Percentiles rank a stretch among this genome's conserved stretches.
phyloP scores from a whole-genome alignment of 2,113 vertebrate species.

The Argyrosomus japonicus region DNA sequence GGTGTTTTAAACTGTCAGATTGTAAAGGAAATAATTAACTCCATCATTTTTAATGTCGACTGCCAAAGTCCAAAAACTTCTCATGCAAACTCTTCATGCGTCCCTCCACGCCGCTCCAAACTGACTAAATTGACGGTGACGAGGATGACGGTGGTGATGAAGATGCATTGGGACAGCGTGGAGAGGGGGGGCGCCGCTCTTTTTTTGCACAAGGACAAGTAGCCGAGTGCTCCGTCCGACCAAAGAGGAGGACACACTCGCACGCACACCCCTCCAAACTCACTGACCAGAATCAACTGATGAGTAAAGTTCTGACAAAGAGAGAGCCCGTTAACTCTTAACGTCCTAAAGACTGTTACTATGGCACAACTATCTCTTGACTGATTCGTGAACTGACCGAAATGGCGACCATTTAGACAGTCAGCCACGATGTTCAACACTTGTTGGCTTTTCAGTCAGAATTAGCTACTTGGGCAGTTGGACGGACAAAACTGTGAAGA shows the following conservation, averaged over 20 bases:
- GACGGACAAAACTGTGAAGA: too few species aligned
- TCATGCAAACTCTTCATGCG: neutral
- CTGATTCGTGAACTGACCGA: too few species aligned
- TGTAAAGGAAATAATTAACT: too few species aligned
- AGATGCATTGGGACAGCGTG: constrained; percentile 42
- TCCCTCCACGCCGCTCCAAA: neutral
- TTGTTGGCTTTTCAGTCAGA: too few species aligned
- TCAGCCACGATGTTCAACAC: too few species aligned
- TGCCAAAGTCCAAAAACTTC: too few species aligned
- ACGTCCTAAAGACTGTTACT: neutral
- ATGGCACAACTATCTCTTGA: too few species aligned
- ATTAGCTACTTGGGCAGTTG: too few species aligned
- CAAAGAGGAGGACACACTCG: constrained; percentile 16
- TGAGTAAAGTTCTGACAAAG: constrained; percentile 35
- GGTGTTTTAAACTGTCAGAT: too few species aligned
- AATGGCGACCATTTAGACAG: too few species aligned
- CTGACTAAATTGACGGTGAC: constrained; percentile 4
- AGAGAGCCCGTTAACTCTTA: neutral
- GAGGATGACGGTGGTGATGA: constrained; percentile 35
- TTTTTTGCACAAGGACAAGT: constrained; percentile 15
- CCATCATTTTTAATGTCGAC: too few species aligned
- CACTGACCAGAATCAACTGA: constrained; percentile 5
- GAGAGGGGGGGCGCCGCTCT: constrained; percentile 2
- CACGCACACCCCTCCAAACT: constrained; percentile 7
- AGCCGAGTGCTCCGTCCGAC: constrained; percentile 32